Evolutionary conservation across 2,888 invertebrate species (phyloP), one percentile per base, ranked within the genome.

Genomic region (Lomographa bimaculata): DNA sequence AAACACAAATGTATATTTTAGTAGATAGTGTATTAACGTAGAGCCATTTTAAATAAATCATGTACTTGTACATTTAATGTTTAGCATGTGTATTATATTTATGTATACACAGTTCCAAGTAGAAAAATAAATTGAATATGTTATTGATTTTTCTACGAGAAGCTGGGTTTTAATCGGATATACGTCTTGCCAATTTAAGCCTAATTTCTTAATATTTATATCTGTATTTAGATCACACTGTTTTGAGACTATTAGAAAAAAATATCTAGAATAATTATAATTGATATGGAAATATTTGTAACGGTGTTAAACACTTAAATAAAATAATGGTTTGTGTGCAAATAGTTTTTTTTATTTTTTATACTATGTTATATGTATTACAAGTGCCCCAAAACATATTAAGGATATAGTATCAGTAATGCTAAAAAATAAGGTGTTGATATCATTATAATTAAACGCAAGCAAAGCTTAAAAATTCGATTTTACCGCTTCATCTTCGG

Each of bases 291-390:
- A 18, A 42, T 14, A 36, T 36, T 21, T 42, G 35, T 50, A 56
- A 50, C 21, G 52, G 61, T 66, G 67, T 66, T 45, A 43, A 60
- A 65, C 60, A 67, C 61, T 50, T 53, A 21, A 56, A 57, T 59
- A 51, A 56, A 57, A 52, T 59, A 58, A 54, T 55, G 50, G 53
- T 56, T 55, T 46, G 59, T 48, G 60, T 63, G 64, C 60, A 64
- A 42, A 38, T 2, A 18, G 1, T 8, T 18, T 27, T 28, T 35
- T 40, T 40, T 14, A 36, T 39, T 37, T 35, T n/a, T n/a, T n/a
- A n/a, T n/a, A n/a, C n/a, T n/a, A n/a, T n/a, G n/a, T n/a, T n/a
- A n/a, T n/a, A n/a, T n/a, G n/a, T n/a, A n/a, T n/a, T n/a, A n/a
- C n/a, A n/a, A n/a, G n/a, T n/a, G n/a, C n/a, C n/a, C n/a, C n/a